Base-by-base conservation (phyloP, 1,140 invertebrate genomes). In the Tetramorium parvispinum region DNA sequence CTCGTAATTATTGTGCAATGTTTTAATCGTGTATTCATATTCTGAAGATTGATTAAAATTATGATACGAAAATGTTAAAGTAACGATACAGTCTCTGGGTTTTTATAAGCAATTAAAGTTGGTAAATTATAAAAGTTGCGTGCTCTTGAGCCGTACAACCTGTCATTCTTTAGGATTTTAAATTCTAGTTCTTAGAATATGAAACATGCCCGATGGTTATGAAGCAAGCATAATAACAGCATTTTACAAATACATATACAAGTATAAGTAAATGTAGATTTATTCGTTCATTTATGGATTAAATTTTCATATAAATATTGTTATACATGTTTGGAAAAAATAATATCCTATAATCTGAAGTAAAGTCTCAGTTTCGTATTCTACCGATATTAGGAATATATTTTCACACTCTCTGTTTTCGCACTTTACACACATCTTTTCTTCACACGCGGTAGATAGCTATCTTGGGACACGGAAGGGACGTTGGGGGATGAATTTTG, bases 401-500 rank as follows among this genome's bases (percentile, higher is more conserved):
- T 76, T 77, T 78, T n/a, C 13, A 1, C 55, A n/a, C 40, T 49
- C 76, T 86, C 79, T 37, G 63, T 11, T 87, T 81, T 79, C 75
- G 55, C 68, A 57, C 24, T 71, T 73, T 82, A 82, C 68, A 53
- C 71, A 83, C 71, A 83, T 24, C 66, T 83, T 83, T 83, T 49
- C 79, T 75, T 83, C 68, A 21, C 53, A 43, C 76, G 65, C 83
- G 51, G 61, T 37, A 85, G 75, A 90, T 85, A 86, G 89, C 78
- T 81, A 70, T 85, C 83, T 86, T 59, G 89, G 87, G 86, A 90
- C 55, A 53, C 40, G 63, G 75, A 53, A 87, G 89, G 78, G 77
- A 82, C 63, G 86, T 85, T 51, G 66, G 61, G 85, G 87, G 88
- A 86, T 77, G 91, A 92, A 92, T 92, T 92, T 92, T 87, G 89